These are phyloP conservation scores for Protobothrops mucrosquamatus DNA, from an alignment of 2,113 vertebrate genomes.

Conservation along the genomic window DNA sequence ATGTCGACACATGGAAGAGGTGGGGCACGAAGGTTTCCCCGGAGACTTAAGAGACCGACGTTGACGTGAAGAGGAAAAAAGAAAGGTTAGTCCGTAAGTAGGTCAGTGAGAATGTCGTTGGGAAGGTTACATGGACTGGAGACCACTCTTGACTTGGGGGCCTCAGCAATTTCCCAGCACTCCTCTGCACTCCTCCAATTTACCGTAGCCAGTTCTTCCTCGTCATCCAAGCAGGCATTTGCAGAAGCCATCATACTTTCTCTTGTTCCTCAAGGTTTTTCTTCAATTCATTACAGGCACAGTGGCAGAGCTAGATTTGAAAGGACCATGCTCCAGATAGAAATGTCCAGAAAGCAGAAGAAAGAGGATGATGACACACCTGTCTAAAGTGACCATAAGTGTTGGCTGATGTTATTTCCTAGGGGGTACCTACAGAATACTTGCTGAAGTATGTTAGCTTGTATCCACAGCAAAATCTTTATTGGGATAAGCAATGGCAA, in stretches of 20 bases:
- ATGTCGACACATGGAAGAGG: no score
- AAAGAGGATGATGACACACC: not conserved
- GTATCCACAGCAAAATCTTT: not conserved
- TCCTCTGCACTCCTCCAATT: not conserved
- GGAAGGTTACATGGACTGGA: no score
- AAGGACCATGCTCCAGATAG: not conserved
- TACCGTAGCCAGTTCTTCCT: no score
- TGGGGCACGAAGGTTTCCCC: no score
- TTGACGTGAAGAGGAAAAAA: no score
- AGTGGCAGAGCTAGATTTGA: not conserved
- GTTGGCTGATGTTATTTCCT: not conserved
- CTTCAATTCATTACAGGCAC: not conserved
- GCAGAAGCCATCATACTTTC: not conserved
- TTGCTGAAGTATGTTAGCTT: not conserved
- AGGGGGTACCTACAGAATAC: not conserved
- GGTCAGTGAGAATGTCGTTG: no score
- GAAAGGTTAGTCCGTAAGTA: no score
- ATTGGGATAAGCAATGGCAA: not conserved
- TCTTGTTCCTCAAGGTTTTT: not conserved
- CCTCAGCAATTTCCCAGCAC: not conserved
- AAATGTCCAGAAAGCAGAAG: not conserved
- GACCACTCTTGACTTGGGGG: not conserved
- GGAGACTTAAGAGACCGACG: no score
- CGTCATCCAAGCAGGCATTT: not conserved
- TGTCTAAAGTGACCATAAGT: not conserved